These are phyloP conservation scores for Rhagium mordax DNA, from an alignment of 2,888 invertebrate species.

Conservation along the genomic window DNA sequence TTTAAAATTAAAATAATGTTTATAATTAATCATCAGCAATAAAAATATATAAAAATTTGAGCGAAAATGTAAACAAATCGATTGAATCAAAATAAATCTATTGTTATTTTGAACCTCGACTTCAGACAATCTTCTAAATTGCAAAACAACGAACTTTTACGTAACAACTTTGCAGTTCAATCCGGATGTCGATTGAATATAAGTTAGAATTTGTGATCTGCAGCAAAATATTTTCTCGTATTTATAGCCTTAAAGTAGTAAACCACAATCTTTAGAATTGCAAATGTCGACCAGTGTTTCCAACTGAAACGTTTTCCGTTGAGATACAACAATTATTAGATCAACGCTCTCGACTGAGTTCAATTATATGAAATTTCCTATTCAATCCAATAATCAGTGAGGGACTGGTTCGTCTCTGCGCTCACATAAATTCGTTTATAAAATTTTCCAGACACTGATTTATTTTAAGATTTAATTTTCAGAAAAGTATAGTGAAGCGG, in stretches of 20 bases:
- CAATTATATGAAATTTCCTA: background rate
- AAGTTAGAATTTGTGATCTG: slow-evolving; percentile 1
- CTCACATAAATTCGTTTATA: background rate
- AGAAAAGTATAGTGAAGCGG: background rate
- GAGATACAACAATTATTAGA: background rate
- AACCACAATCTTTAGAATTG: background rate
- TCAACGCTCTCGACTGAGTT: background rate
- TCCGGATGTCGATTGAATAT: slow-evolving; percentile 3
- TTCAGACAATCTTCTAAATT: background rate
- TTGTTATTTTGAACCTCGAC: slow-evolving; percentile 7
- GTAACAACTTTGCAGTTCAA: background rate
- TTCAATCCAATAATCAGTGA: background rate
- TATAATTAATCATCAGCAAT: background rate
- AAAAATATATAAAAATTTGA: background rate
- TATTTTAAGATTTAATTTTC: background rate
- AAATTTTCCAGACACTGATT: background rate
- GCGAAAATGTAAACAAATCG: background rate
- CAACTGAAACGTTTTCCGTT: background rate
- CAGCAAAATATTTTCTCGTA: background rate
- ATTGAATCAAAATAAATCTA: background rate
- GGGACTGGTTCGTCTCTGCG: background rate
- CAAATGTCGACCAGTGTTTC: background rate
- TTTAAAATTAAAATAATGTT: no score
- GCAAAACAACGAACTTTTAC: background rate
- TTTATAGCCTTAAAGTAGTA: background rate